These are phyloP conservation scores for Lepidotrigona ventralis DNA, from an alignment of 1,140 invertebrate genomes.

Conservation along the genomic window DNA sequence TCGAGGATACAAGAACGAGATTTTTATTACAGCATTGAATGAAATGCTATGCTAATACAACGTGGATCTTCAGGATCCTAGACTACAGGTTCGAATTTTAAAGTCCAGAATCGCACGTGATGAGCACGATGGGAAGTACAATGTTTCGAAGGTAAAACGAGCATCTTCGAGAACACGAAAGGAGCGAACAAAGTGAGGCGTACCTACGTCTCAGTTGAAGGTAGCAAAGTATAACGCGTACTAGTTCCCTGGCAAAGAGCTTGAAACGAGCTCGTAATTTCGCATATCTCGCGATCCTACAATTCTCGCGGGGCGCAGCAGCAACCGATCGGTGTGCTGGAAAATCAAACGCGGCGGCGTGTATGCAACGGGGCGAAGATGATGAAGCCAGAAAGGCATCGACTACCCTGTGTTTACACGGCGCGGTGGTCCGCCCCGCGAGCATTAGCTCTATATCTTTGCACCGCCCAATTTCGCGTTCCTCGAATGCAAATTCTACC, in stretches of 20 bases:
- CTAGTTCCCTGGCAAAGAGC: slow-evolving; percentile 15
- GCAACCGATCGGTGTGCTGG: slow-evolving; percentile 1
- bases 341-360: slow-evolving; percentile 49
- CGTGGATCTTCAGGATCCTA: too few species aligned
- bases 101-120: too few species aligned
- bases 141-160: too few species aligned
- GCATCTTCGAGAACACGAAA: too few species aligned
- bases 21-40: too few species aligned
- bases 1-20: too few species aligned
- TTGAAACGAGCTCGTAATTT: not conserved
- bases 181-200: too few species aligned
- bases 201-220: too few species aligned
- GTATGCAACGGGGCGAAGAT: slow-evolving; percentile 50
- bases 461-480: slow-evolving; percentile 72
- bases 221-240: not conserved
- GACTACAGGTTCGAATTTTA: too few species aligned
- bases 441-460: slow-evolving; percentile 74
- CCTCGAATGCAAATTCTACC: slow-evolving; percentile 74
- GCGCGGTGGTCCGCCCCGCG: slow-evolving; percentile 58
- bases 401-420: slow-evolving; percentile 77
- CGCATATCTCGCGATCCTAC: slow-evolving; percentile 29
- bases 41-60: too few species aligned
- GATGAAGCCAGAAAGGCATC: slow-evolving; percentile 66
- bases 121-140: too few species aligned
- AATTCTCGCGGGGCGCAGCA: not conserved